Evolutionary conservation across 2,888 invertebrate genomes (phyloP).

Genomic region (Ethmia dodecea): DNA sequence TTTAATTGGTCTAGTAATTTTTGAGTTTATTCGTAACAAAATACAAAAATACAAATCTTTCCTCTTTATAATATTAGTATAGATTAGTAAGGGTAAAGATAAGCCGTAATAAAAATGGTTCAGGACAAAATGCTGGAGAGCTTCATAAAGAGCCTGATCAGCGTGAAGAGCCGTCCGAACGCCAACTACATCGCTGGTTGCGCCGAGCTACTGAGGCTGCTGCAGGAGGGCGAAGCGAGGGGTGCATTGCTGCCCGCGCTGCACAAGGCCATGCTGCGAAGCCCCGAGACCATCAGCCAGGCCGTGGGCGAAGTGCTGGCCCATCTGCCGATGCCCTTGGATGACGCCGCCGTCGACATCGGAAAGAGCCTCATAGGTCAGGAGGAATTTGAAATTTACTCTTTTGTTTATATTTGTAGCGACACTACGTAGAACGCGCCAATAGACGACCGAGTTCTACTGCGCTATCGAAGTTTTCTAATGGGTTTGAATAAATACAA

Average conservation of each 20-base stretch:
- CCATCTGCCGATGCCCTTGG: conserved; percentile 85
- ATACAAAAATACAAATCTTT: no score
- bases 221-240: conserved; percentile 84
- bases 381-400: no score
- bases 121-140: conserved; percentile 81
- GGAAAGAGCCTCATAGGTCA: conserved; percentile 88
- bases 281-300: conserved; percentile 93
- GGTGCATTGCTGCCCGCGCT: conserved; percentile 87
- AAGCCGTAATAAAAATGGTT: no score
- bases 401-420: no score
- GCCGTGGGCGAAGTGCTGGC: conserved; percentile 87
- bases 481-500: no score
- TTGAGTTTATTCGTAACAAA: no score
- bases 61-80: no score
- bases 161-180: conserved; percentile 86
- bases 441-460: no score
- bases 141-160: conserved; percentile 87
- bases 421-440: no score
- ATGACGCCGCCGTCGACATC: conserved; percentile 85
- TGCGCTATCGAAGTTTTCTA: no score
- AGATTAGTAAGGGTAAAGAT: no score
- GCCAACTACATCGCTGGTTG: conserved; percentile 82
- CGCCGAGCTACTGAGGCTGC: conserved; percentile 79
- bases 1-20: no score
- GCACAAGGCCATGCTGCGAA: conserved; percentile 94